Percentiles rank a stretch among this genome's conserved stretches.
Conservation (phyloP, 1,140 invertebrate species). For the Leptinotarsa defecta region DNA sequence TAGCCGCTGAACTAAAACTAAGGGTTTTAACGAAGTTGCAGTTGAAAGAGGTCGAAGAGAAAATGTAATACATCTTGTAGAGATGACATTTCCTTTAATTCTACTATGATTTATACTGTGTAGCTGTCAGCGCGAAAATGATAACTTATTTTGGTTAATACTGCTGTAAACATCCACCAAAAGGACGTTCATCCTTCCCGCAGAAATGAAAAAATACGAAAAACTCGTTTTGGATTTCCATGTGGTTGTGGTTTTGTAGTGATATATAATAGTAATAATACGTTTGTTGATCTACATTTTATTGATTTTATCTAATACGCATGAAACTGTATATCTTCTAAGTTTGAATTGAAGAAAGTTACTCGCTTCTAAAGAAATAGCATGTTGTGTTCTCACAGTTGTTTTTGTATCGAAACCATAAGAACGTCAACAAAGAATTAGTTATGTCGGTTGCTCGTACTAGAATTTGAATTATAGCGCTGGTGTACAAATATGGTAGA, state of each 20-base stretch:
- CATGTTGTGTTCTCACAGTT: not conserved
- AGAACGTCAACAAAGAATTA: not conserved
- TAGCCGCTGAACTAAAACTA: not conserved
- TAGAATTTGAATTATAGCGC: slow-evolving; percentile 29
- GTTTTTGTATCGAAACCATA: not conserved
- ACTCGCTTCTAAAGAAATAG: too few relatives aligned
- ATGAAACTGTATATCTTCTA: not conserved
- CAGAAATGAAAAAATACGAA: too few relatives aligned
- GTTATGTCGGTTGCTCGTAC: slow-evolving; percentile 9
- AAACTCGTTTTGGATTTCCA: too few relatives aligned
- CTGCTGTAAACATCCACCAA: slow-evolving; percentile 25
- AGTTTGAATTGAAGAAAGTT: not conserved
- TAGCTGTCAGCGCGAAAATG: slow-evolving; percentile 44
- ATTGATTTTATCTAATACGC: too few relatives aligned
- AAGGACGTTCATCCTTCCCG: not conserved
- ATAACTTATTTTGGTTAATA: slow-evolving; percentile 48
- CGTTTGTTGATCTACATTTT: too few relatives aligned
- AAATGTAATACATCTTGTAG: slow-evolving; percentile 48
- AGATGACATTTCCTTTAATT: slow-evolving; percentile 48
- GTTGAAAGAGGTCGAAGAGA: slow-evolving; percentile 35
- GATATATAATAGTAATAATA: too few relatives aligned
- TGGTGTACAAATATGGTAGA: slow-evolving; percentile 32
- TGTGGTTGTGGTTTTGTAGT: too few relatives aligned
- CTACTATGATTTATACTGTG: slow-evolving; percentile 45
- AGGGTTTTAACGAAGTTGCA: slow-evolving; percentile 26